phyloP scores from a whole-genome alignment of 2,113 vertebrate species.

The Notarius lentiginosus region DNA sequence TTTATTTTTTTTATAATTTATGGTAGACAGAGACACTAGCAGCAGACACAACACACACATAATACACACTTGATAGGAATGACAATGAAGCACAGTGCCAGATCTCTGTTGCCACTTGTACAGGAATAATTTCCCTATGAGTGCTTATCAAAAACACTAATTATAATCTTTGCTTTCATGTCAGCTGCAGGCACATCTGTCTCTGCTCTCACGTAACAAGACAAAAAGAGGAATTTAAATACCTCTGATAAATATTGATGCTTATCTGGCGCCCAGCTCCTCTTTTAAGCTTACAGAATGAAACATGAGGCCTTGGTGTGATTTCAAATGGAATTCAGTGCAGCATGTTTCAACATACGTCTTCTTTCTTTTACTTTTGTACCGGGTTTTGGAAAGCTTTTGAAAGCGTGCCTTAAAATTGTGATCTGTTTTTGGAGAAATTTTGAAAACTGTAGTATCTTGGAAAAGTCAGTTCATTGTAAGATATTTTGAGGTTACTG shows the following conservation, averaged over 20 bases:
- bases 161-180: conserved; percentile 55
- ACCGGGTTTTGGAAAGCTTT: not conserved
- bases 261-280: conserved; percentile 24
- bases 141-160: conserved; percentile 51
- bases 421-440: not conserved
- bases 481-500: not conserved
- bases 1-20: conserved; percentile 36
- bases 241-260: conserved; percentile 53
- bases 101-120: conserved; percentile 58
- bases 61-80: conserved; percentile 42
- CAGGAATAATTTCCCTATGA: conserved; percentile 51
- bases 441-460: not conserved
- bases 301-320: conserved; percentile 26
- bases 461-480: not conserved
- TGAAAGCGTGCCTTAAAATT: not conserved
- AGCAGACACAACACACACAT: conserved; percentile 35
- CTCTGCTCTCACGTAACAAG: conserved; percentile 51
- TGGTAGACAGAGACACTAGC: conserved; percentile 38
- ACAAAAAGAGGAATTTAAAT: conserved; percentile 48
- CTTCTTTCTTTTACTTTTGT: not conserved
- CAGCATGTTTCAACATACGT: conserved; percentile 1
- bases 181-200: conserved; percentile 53
- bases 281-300: conserved; percentile 32
- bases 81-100: conserved; percentile 44
- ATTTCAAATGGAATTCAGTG: conserved; percentile 18